A percentile compares a stretch with the other conserved stretches of the same genome.
These are phyloP conservation scores for Drosophila sp. DNA, from an alignment of 1,140 invertebrate genomes.

Conservation along the genomic window DNA sequence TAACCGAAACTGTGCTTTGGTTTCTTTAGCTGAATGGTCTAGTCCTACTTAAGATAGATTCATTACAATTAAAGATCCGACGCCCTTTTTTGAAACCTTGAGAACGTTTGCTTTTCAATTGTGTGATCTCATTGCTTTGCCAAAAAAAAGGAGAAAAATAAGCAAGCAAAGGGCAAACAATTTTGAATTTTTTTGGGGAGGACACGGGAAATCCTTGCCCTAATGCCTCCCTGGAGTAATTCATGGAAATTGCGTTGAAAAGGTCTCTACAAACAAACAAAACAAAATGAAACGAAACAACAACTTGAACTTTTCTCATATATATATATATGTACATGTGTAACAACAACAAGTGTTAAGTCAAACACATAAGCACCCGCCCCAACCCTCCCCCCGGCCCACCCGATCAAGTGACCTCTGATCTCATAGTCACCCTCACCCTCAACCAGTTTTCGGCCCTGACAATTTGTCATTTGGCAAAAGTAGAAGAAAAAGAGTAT, in stretches of 20 bases:
- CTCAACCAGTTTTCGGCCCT: conserved; percentile 23
- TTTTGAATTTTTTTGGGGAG: conserved; percentile 18
- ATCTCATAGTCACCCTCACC: conserved; percentile 1
- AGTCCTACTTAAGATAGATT: no score
- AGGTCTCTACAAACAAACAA: conserved; percentile 45
- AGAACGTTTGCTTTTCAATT: background rate
- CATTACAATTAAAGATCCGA: no score
- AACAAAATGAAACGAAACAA: background rate
- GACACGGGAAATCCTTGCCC: conserved; percentile 34
- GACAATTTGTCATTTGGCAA: conserved; percentile 74
- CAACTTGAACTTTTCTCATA: conserved; percentile 17
- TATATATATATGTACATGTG: conserved; percentile 24
- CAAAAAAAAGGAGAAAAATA: background rate
- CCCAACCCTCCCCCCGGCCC: background rate
- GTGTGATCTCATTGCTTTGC: conserved; percentile 14
- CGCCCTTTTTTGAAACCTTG: no score
- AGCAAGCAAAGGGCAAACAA: background rate
- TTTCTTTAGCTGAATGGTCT: no score
- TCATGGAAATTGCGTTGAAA: conserved; percentile 69
- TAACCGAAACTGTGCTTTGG: no score
- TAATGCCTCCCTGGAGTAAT: conserved; percentile 66
- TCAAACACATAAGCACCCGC: conserved; percentile 40
- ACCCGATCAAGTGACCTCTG: background rate
- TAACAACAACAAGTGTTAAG: conserved; percentile 72
- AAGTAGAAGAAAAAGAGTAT: conserved; percentile 24